Conservation (phyloP, 2,797 vertebrate genomes). For the Garrulus glandarius region DNA sequence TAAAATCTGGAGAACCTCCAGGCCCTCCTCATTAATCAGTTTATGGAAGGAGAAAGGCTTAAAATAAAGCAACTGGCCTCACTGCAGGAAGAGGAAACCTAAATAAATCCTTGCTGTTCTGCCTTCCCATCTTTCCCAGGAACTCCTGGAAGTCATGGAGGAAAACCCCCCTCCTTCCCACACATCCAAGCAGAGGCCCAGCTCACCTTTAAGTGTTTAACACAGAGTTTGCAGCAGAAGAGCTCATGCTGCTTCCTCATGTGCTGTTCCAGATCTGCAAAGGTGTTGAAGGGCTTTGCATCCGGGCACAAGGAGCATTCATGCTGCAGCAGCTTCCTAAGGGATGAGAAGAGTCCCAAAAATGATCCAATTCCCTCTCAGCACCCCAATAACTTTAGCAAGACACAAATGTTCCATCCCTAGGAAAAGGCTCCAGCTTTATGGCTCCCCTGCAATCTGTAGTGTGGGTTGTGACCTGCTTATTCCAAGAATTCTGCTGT, state of each 20-base stretch:
- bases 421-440: background rate
- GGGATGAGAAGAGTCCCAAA: background rate
- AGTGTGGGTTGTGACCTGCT: background rate
- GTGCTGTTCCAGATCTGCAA: slow-evolving; percentile 93
- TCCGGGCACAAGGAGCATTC: slow-evolving; percentile 88
- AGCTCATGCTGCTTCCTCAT: slow-evolving; percentile 96
- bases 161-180: background rate
- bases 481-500: background rate
- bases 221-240: slow-evolving; percentile 95
- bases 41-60: background rate
- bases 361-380: background rate
- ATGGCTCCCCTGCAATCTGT: background rate
- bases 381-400: rapidly evolving
- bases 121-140: background rate
- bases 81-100: background rate
- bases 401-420: background rate
- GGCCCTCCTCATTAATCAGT: background rate
- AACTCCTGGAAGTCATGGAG: background rate
- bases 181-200: too few species aligned
- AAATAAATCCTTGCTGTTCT: background rate
- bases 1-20: background rate
- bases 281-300: slow-evolving; percentile 85
- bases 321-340: slow-evolving; percentile 87
- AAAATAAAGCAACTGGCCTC: background rate
- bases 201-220: slow-evolving; percentile 91